Evolutionary conservation across 1,140 invertebrate species (phyloP), one percentile per base, ranked within the genome.

Genomic region (Gryllus bimaculatus): DNA sequence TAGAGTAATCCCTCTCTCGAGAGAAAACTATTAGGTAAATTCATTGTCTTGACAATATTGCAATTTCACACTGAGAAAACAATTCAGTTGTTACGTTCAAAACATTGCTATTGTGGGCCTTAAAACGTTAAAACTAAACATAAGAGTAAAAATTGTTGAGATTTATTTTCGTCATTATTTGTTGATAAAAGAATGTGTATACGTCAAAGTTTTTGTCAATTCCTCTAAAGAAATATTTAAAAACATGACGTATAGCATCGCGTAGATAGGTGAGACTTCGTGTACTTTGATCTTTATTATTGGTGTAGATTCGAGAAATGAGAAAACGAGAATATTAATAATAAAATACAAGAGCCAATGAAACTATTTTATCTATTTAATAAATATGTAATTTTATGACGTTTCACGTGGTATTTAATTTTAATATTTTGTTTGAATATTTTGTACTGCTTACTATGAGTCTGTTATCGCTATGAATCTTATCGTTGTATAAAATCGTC

Each of bases 51-150:
- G 78, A 79, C 78, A 79, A 79, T 79, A 79, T 75, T 79, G 78
- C 78, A 79, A 74, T 66, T 66, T 79, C 73, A 79, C 78, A 79
- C 26, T 75, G 47, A 79, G 39, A 47, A 75, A 39, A 47, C 81
- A 81, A 84, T 85, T 86, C 84, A 83, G 83, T 86, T 86, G 83
- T 85, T 85, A 86, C 83, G 84, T 85, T 85, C 85, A 85, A 66
- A 85, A 84, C 82, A 84, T 82, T 85, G 84, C 54, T 85, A 86
- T 86, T 83, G 85, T 87, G 86, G 86, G 86, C 86, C 86, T 87
- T 87, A 87, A 85, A 83, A 81, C 85, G 84, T 86, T 84, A 85
- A 86, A 84, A 85, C 85, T 85, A 81, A 83, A 85, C 80, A 79
- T 77, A 77, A 48, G 20, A 76, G 48, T 77, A 77, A 48, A 49